Percentiles rank a stretch among this genome's conserved stretches.
These are phyloP conservation scores for Steinernema khuongi DNA, from an alignment of 1,140 invertebrate species.

Conservation along the genomic window DNA sequence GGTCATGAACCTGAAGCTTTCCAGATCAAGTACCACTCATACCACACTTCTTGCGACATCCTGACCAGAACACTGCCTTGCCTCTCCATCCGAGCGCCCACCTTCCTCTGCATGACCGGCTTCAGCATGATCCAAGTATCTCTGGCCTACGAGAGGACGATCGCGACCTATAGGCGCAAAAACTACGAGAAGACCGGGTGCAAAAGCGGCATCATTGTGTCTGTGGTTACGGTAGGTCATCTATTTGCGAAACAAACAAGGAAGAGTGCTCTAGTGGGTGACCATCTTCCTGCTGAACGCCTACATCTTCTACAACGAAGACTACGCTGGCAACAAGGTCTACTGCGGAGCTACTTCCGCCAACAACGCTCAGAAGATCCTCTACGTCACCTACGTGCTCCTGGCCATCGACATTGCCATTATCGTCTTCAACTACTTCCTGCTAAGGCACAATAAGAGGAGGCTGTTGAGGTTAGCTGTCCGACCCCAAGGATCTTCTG, in stretches of 20 bases:
- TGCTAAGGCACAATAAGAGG: background rate
- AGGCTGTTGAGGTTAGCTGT: background rate
- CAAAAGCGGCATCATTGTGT: background rate
- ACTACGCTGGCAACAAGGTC: background rate
- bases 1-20: no score
- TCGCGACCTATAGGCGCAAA: background rate
- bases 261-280: background rate
- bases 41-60: background rate
- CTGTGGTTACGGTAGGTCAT: background rate
- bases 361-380: background rate
- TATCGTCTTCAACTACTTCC: background rate
- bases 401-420: background rate
- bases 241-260: background rate
- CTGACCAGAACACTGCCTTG: background rate
- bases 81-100: background rate
- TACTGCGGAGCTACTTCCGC: background rate
- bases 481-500: background rate
- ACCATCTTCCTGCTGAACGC: background rate
- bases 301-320: constrained; percentile 4
- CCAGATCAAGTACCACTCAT: background rate
- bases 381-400: background rate
- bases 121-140: background rate
- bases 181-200: background rate
- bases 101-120: background rate
- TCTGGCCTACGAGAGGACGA: background rate